phyloP scores from a whole-genome alignment of 2,113 vertebrate genomes.

The Tympanuchus pallidicinctus region DNA sequence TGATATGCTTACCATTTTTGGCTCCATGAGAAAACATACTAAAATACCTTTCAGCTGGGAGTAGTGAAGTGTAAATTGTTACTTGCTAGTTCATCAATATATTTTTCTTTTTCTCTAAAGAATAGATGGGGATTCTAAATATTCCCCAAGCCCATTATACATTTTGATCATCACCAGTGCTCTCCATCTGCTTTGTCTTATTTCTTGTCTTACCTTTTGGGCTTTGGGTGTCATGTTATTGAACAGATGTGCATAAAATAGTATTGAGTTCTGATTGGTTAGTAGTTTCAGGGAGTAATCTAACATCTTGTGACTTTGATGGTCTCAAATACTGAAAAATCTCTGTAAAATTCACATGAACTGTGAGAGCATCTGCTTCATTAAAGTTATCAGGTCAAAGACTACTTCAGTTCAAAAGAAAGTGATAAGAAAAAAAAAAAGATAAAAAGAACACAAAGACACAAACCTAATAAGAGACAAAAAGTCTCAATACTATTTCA shows the following conservation, averaged over 20 bases:
- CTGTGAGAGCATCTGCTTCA: background rate
- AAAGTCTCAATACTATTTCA: no score
- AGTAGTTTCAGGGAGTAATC: background rate
- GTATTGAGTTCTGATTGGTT: background rate
- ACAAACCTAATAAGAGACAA: background rate
- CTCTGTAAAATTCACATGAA: background rate
- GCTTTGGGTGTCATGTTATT: slow-evolving; percentile 9
- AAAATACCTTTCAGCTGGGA: background rate
- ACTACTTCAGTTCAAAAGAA: background rate
- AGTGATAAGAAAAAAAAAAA: background rate
- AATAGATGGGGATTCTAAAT: background rate
- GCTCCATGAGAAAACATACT: background rate
- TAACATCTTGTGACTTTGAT: background rate
- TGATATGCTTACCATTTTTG: background rate
- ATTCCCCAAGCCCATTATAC: slow-evolving; percentile 5
- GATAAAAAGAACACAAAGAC: background rate
- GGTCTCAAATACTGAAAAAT: background rate
- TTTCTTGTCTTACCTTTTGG: slow-evolving; percentile 15
- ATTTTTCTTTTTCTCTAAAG: background rate
- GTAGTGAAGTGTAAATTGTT: background rate
- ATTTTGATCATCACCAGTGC: background rate
- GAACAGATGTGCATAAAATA: slow-evolving; percentile 1
- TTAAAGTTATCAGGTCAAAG: background rate
- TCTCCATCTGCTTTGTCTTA: slow-evolving; percentile 30
- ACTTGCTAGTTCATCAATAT: background rate